Base-by-base conservation (phyloP, 2,888 invertebrate species). In the Nebria salina region DNA sequence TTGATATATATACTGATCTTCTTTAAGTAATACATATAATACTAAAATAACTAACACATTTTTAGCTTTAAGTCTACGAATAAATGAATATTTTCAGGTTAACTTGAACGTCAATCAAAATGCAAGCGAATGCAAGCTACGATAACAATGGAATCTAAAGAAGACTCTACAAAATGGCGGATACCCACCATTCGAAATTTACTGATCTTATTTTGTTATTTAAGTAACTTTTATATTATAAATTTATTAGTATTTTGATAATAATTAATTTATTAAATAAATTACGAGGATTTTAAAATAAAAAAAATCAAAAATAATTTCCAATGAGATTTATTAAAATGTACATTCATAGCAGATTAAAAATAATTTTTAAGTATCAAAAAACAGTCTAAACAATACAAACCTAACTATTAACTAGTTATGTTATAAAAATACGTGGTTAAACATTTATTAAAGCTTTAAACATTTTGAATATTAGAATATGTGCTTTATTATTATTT, bases 361-460 rank as follows among this genome's bases (percentile, higher is more conserved):
- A 77, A 75, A 80, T 75, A 65, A 80, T 72, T 75, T 75, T 75
- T 72, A 80, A 80, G 72, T 75, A 80, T 80, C 75, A 75, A 80
- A 80, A 79, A 70, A 80, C 75, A 79, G 43, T 75, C 75, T 75
- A 80, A 80, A 75, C 64, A 80, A 80, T 75, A 75, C 72, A 72
- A 54, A 70, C 75, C 75, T 80, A 79, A 75, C 75, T 75, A 70
- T 25, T 80, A 34, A 66, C 74, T 75, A 80, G 70, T 80, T 54
- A 80, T 80, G 75, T 80, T 80, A 80, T 80, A 80, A 80, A 80
- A 80, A 80, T 80, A 80, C 70, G 80, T 80, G 80, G 75, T 70
- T 80, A 68, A 8, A 54, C 43, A 15, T 66, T 77, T 65, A 75
- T 80, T 75, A 80, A 80, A 80, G 80, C 80, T 80, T 65, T 65